Conservation (phyloP, 2,113 vertebrate species). For the Tenebrosternarchus preto region DNA sequence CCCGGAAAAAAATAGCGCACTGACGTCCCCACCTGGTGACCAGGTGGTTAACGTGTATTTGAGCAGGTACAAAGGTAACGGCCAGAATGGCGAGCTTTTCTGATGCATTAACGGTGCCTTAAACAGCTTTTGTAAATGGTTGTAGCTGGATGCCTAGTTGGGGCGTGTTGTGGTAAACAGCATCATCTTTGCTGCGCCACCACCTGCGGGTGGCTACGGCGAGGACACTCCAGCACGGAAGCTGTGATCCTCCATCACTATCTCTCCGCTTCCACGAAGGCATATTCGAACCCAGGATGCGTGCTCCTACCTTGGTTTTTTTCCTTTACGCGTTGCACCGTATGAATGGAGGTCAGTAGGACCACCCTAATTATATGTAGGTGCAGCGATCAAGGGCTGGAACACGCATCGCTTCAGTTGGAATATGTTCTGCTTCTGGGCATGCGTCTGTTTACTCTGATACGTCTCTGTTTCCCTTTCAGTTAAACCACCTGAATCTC, state of each 20-base stretch:
- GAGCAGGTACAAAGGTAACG: not conserved
- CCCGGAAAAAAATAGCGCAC: not conserved
- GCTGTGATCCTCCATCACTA: not conserved
- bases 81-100: too few species aligned
- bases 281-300: not conserved
- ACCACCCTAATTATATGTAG: not conserved
- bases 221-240: not conserved
- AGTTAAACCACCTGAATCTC: conserved; percentile 88
- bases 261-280: not conserved
- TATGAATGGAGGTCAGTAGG: not conserved
- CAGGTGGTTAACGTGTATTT: not conserved
- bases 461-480: conserved; percentile 71
- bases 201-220: not conserved
- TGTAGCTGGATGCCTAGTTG: not conserved
- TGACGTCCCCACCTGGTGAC: too few species aligned
- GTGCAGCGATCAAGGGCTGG: not conserved
- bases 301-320: not conserved
- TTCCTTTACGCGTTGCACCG: too few species aligned
- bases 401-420: not conserved
- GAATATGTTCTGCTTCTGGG: not conserved
- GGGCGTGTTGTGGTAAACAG: not conserved
- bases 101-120: not conserved
- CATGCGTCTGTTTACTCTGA: conserved; percentile 61
- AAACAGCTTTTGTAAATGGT: conserved; percentile 28
- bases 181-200: not conserved